phyloP scores from a whole-genome alignment of 2,797 vertebrate species.

The Distichodus sexfasciatus region DNA sequence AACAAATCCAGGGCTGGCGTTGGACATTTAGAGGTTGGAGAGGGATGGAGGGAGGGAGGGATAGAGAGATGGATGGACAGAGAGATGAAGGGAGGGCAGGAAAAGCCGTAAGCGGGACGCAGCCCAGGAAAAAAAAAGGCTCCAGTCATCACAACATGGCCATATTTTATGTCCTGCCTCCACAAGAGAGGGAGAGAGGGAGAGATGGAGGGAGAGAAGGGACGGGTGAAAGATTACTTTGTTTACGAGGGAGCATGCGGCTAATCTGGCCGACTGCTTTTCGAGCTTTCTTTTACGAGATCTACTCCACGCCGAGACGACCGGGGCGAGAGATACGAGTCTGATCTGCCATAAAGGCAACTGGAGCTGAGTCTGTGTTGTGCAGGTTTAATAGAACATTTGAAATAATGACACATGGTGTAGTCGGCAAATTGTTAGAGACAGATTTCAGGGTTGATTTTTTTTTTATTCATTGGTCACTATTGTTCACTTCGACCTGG shows the following conservation, averaged over 20 bases:
- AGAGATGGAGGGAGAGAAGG: no score
- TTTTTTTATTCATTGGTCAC: no score
- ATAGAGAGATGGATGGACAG: slow-evolving; percentile 70
- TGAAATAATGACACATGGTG: no score
- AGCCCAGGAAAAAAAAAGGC: slow-evolving; percentile 69
- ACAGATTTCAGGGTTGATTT: no score
- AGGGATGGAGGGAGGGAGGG: slow-evolving; percentile 71
- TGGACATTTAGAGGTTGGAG: slow-evolving; percentile 71
- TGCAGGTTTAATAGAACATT: no score
- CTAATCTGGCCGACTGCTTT: slow-evolving; percentile 67
- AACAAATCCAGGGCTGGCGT: slow-evolving; percentile 66
- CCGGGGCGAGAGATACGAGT: slow-evolving; percentile 15
- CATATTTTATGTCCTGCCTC: slow-evolving; percentile 72
- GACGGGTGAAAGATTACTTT: slow-evolving; percentile 69
- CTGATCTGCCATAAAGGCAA: neutral
- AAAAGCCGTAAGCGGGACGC: slow-evolving; percentile 63
- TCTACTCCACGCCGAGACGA: slow-evolving; percentile 16
- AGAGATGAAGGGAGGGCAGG: slow-evolving; percentile 71
- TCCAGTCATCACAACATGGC: slow-evolving; percentile 78
- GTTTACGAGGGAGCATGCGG: slow-evolving; percentile 68
- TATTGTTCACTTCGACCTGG: no score
- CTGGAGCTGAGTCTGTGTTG: neutral
- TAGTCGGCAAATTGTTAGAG: no score
- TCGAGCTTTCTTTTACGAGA: slow-evolving; percentile 36
- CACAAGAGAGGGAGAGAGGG: slow-evolving; percentile 52